Percentiles rank a stretch among this genome's conserved stretches.
Evolutionary conservation across 2,888 invertebrate species (phyloP).

Genomic region (Digitonthophagus gazella): DNA sequence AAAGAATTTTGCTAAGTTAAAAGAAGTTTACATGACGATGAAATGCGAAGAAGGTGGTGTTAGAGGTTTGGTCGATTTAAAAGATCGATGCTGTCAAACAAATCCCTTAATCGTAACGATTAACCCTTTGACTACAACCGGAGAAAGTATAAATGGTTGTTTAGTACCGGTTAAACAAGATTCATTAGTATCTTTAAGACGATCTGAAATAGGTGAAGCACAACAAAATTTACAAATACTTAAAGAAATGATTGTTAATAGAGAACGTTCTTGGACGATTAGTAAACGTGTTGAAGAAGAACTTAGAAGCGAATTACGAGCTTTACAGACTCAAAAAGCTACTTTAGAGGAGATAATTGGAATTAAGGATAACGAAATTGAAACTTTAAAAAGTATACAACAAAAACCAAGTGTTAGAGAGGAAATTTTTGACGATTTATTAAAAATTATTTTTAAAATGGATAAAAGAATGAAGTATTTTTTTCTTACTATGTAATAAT

Average conservation of each 20-base stretch:
- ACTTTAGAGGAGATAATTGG: constrained; percentile 22
- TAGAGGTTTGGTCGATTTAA: constrained; percentile 39
- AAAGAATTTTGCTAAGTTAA: constrained; percentile 42
- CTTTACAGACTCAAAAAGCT: constrained; percentile 31
- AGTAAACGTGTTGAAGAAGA: constrained; percentile 36
- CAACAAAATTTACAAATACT: constrained; percentile 39
- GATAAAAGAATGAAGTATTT: constrained; percentile 37
- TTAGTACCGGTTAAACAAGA: constrained; percentile 17
- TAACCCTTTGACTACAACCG: not conserved
- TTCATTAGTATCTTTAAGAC: constrained; percentile 30
- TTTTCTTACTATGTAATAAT: no score
- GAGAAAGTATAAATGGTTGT: not conserved
- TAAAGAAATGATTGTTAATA: constrained; percentile 39
- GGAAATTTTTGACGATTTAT: constrained; percentile 36
- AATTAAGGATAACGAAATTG: constrained; percentile 24
- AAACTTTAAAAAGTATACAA: constrained; percentile 19
- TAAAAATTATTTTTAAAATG: constrained; percentile 42
- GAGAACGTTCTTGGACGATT: constrained; percentile 38
- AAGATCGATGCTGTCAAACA: constrained; percentile 42
- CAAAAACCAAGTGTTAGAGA: constrained; percentile 26
- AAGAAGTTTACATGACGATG: constrained; percentile 44
- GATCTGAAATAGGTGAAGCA: constrained; percentile 38
- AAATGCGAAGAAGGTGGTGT: constrained; percentile 43
- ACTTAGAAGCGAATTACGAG: constrained; percentile 33
- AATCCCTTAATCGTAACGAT: not conserved